These are phyloP conservation scores for Glyptemys insculpta DNA, from an alignment of 2,797 vertebrate genomes.

Conservation along the genomic window DNA sequence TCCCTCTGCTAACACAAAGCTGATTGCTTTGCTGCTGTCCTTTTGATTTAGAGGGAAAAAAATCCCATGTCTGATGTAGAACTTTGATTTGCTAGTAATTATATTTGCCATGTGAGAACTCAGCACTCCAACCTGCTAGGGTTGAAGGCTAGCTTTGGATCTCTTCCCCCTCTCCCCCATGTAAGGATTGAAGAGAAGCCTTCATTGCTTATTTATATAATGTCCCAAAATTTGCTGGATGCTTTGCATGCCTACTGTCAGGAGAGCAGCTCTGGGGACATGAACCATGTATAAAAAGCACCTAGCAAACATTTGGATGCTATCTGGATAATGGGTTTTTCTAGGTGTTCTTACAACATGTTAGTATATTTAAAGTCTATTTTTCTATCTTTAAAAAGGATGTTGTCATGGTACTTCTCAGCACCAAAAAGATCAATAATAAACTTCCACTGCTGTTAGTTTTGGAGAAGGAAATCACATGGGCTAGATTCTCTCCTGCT, in stretches of 20 bases:
- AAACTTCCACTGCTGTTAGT: background rate
- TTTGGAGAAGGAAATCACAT: conserved; percentile 5
- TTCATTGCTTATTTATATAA: conserved; percentile 25
- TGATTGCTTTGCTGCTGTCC: background rate
- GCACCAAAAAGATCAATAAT: background rate
- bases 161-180: background rate
- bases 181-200: conserved; percentile 17
- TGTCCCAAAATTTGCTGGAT: background rate
- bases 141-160: conserved; percentile 44
- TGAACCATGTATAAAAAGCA: background rate
- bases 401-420: background rate
- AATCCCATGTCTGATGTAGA: conserved; percentile 40
- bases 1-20: background rate
- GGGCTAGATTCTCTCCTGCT: background rate
- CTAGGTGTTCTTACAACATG: background rate
- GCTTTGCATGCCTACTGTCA: background rate
- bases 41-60: conserved; percentile 63
- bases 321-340: background rate
- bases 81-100: conserved; percentile 68
- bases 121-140: conserved; percentile 23
- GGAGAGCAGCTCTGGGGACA: background rate
- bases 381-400: conserved; percentile 32
- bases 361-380: background rate
- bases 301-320: conserved; percentile 20
- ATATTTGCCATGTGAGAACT: conserved; percentile 40